Evolutionary conservation across 92 coral and sea anemone species (phyloP), one percentile per base, ranked within the genome.

Genomic region (Porites lobata): DNA sequence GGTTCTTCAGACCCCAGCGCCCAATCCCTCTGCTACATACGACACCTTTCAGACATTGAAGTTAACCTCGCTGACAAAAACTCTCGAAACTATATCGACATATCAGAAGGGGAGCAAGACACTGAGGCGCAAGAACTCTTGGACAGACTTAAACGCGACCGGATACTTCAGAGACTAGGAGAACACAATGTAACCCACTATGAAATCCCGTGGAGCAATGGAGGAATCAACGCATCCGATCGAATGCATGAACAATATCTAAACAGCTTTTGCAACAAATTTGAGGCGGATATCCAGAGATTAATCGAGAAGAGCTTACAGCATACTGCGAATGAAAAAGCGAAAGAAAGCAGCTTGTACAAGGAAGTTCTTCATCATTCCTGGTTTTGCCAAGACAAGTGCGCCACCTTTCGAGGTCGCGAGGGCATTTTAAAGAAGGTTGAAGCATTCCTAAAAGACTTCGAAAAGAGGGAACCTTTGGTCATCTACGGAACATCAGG

Each of bases 341-440:
- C 79, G 50, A 90, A 85, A 9, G 87, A 92, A 43, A 88, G 75
- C 50, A 80, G 82, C 54, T 64, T 94, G 76, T 94, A 87, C 72
- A 92, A 84, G 68, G 98, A 94, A 56, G 95, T 92, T 24, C 76
- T 94, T 8, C 98, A 94, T 13, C 94, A 94, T 65, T 82, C 94
- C 0, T 94, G 98, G 98, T 94, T 94, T 83, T 94, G 96, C 65
- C 80, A 85, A 86, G 96, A 94, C 80, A 94, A 94, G 77, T 94
- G 98, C 56, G 84, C 83, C 15, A 73, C 89, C 18, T 94, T 94
- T 75, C 86, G 96, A 61, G 98, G 98, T 7, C 92, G 98, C 22
- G 92, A 94, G 29, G 95, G 90, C 80, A 78, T 90, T 63, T 91
- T 94, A 20, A 79, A 80, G 15, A 88, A 81, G 50, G 88, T 83